phyloP scores from a whole-genome alignment of 2,113 vertebrate species.

The Rhadina sibilatrix region DNA sequence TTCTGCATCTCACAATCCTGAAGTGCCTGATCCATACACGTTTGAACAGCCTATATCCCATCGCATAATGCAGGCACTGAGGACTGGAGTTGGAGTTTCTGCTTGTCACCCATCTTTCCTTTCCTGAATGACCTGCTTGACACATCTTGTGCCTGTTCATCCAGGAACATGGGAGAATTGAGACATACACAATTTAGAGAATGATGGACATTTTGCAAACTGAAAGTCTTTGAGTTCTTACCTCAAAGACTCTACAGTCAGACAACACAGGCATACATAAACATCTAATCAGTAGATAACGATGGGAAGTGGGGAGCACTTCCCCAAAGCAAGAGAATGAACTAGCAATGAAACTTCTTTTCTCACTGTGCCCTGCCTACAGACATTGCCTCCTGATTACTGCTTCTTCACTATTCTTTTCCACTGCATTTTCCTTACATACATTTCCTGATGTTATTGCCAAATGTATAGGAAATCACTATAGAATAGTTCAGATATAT shows the following conservation, averaged over 20 bases:
- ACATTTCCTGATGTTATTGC: neutral
- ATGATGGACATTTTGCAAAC: neutral
- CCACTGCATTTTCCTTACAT: neutral
- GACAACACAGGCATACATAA: fast-evolving
- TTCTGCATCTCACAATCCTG: neutral
- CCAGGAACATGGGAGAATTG: neutral
- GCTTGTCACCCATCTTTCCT: neutral
- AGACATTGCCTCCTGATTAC: neutral
- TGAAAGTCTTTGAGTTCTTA: neutral
- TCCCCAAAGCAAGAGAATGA: neutral
- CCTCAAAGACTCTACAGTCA: neutral
- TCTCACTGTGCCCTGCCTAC: neutral
- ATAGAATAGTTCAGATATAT: neutral
- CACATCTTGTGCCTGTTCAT: neutral
- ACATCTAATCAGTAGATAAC: neutral
- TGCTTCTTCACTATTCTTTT: neutral
- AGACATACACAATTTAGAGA: neutral
- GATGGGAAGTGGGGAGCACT: neutral
- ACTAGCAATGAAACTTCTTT: neutral
- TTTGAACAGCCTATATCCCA: neutral
- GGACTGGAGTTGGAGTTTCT: neutral
- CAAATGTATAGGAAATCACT: neutral
- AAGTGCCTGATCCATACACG: neutral
- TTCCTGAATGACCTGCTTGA: neutral
- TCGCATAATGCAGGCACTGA: neutral